Evolutionary conservation across 2,888 invertebrate species (phyloP).

Genomic region (Coelopa pilipes): DNA sequence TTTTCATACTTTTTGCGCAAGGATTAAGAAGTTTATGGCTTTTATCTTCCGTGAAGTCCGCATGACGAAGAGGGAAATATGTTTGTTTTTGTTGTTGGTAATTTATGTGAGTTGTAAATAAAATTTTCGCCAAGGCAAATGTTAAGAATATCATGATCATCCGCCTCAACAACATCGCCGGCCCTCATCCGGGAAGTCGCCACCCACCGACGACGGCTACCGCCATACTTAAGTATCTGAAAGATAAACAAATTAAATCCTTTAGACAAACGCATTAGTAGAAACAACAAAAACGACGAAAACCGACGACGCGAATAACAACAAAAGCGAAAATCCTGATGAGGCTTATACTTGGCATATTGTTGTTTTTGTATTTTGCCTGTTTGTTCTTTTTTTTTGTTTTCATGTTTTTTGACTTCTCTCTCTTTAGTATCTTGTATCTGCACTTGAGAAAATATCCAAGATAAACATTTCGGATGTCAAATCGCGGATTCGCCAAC

Average conservation of each 20-base stretch:
- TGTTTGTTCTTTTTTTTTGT: background rate
- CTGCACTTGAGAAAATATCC: slow-evolving; percentile 31
- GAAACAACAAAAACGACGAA: slow-evolving; percentile 11
- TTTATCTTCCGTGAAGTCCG: too few species aligned
- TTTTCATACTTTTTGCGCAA: too few species aligned
- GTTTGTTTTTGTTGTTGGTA: too few species aligned
- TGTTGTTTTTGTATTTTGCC: background rate
- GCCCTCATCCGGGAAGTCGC: too few species aligned
- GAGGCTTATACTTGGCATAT: background rate
- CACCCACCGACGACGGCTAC: background rate
- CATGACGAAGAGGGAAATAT: too few species aligned
- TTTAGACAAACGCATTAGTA: slow-evolving; percentile 20
- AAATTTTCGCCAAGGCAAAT: too few species aligned
- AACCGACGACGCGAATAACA: background rate
- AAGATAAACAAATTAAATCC: slow-evolving; percentile 21
- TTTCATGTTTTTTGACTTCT: too few species aligned
- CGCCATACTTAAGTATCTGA: slow-evolving; percentile 21
- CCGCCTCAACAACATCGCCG: too few species aligned
- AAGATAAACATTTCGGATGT: slow-evolving; percentile 30
- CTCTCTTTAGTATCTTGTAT: slow-evolving; percentile 1
- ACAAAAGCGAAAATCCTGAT: background rate
- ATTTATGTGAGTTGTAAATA: too few species aligned
- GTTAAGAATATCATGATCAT: too few species aligned
- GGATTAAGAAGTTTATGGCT: too few species aligned
- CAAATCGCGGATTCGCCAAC: slow-evolving; percentile 17